A percentile compares a stretch with the other conserved stretches of the same genome.
These are phyloP conservation scores for Liposcelis brunnea DNA, from an alignment of 2,888 invertebrate genomes.

Conservation along the genomic window DNA sequence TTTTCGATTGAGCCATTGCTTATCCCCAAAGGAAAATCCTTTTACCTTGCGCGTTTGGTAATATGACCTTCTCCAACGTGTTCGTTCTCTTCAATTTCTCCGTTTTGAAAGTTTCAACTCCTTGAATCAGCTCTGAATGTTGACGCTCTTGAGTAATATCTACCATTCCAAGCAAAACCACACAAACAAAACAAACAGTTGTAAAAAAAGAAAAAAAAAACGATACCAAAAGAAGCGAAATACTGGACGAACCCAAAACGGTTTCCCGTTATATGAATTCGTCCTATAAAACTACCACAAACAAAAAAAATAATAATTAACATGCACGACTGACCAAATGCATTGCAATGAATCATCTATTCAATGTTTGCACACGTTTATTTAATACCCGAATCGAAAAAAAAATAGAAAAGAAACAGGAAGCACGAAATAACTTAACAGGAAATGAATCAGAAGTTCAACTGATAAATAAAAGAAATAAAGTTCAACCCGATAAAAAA, in stretches of 20 bases:
- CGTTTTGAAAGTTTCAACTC: conserved; percentile 59
- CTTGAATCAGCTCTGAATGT: conserved; percentile 57
- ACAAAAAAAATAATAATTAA: conserved; percentile 10
- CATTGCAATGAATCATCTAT: too few relatives aligned
- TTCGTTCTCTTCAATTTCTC: conserved; percentile 58
- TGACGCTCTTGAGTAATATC: conserved; percentile 58
- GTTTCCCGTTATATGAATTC: conserved; percentile 12
- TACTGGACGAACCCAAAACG: background rate
- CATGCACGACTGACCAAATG: background rate
- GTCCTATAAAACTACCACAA: conserved; percentile 15
- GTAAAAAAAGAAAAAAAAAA: background rate
- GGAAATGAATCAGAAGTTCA: background rate
- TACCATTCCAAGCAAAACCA: conserved; percentile 22
- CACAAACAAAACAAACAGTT: background rate
- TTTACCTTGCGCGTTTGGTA: conserved; percentile 71
- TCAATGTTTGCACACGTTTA: background rate
- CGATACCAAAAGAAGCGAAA: background rate
- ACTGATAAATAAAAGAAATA: too few relatives aligned
- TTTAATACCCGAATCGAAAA: conserved; percentile 1
- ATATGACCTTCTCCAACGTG: conserved; percentile 64
- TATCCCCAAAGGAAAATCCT: conserved; percentile 13
- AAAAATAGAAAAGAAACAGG: conserved; percentile 10
- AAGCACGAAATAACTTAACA: conserved; percentile 10
- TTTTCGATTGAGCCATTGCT: conserved; percentile 4
- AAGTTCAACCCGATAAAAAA: too few relatives aligned